A percentile compares a stretch with the other conserved stretches of the same genome.
Conservation (phyloP, 2,888 invertebrate species). For the Athalia cordata region DNA sequence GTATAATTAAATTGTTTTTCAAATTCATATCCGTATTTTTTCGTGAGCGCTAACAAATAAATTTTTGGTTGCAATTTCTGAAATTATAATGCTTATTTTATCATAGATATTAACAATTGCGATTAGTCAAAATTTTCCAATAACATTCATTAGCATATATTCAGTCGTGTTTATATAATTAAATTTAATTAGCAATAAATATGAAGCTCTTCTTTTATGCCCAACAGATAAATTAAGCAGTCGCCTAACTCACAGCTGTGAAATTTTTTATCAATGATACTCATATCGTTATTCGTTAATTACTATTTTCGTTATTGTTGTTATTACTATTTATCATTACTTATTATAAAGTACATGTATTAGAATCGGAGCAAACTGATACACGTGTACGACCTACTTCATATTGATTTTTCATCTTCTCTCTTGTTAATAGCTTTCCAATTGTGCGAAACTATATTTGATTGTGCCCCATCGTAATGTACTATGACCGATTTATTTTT, state of each 20-base stretch:
- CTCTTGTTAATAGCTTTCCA: background rate
- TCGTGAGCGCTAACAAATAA: too few relatives aligned
- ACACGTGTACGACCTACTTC: background rate
- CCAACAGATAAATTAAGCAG: conserved; percentile 24
- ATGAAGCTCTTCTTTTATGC: conserved; percentile 24
- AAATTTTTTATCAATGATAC: conserved; percentile 8
- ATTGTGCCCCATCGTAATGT: background rate
- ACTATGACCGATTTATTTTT: too few relatives aligned
- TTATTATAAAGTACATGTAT: background rate
- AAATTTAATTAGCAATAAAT: conserved; percentile 34
- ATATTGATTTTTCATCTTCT: conserved; percentile 12
- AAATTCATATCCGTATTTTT: too few relatives aligned
- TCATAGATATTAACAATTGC: conserved; percentile 6
- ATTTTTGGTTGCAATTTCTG: too few relatives aligned
- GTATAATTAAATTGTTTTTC: background rate
- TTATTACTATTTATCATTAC: conserved; percentile 3
- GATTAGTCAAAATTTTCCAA: conserved; percentile 10
- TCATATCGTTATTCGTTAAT: conserved; percentile 14
- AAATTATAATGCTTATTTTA: too few relatives aligned
- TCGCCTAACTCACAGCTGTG: conserved; percentile 38
- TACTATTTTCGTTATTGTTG: background rate
- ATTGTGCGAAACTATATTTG: conserved; percentile 23
- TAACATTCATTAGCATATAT: conserved; percentile 30
- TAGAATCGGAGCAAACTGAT: conserved; percentile 25
- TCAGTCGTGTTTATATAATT: conserved; percentile 33